phyloP scores from a whole-genome alignment of 2,797 vertebrate genomes.

The Bovichtus diacanthus region DNA sequence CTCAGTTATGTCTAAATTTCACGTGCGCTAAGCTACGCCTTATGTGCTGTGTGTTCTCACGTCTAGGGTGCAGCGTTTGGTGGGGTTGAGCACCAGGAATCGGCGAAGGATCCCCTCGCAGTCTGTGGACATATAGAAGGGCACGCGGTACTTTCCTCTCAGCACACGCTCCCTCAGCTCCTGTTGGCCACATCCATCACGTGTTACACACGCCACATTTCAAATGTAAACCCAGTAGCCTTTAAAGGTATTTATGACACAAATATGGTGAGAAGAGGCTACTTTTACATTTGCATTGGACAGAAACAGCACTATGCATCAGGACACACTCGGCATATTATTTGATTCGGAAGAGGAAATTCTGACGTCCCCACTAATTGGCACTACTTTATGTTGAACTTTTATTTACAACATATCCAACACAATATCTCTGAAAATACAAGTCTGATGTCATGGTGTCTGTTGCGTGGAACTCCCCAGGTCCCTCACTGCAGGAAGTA shows the following conservation, averaged over 20 bases:
- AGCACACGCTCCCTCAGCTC: conserved; percentile 94
- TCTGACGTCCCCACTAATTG: neutral
- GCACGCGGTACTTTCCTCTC: conserved; percentile 94
- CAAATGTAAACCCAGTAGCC: neutral
- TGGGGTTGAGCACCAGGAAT: conserved; percentile 94
- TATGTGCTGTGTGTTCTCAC: conserved; percentile 71
- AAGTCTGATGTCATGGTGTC: neutral
- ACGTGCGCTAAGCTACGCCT: rapidly evolving
- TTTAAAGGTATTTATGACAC: neutral
- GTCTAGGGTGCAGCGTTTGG: conserved; percentile 94
- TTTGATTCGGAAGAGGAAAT: neutral
- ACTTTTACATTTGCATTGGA: neutral
- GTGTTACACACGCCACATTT: neutral
- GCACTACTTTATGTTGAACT: neutral
- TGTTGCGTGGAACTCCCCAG: neutral
- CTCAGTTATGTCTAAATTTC: conserved; percentile 1
- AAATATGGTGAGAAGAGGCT: neutral
- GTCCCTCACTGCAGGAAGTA: conserved; percentile 19
- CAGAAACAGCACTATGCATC: neutral
- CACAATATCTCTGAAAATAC: neutral
- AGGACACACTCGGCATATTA: neutral
- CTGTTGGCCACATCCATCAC: conserved; percentile 68
- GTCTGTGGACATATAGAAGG: conserved; percentile 97
- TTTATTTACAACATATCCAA: conserved; percentile 1
- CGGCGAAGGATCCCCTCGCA: conserved; percentile 94